Evolutionary conservation across 2,888 invertebrate genomes (phyloP).

Genomic region (Shargacucullia verbasci): DNA sequence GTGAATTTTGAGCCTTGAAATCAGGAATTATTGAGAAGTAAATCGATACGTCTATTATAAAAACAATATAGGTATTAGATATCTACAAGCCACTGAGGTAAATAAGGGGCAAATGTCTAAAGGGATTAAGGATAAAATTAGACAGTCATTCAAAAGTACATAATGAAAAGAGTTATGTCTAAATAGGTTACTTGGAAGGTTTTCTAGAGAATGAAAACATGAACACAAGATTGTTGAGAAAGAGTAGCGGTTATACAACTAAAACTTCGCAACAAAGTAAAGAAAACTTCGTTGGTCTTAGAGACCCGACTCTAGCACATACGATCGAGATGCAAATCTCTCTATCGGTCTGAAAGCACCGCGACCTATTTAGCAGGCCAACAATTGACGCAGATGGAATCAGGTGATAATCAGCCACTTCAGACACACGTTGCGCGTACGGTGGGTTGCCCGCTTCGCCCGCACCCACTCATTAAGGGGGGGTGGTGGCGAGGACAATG

Average conservation of each 20-base stretch:
- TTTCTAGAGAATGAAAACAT: background rate
- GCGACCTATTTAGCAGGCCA: slow-evolving; percentile 52
- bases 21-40: too few species aligned
- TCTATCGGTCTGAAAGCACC: slow-evolving; percentile 8
- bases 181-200: background rate
- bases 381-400: slow-evolving; percentile 75
- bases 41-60: too few species aligned
- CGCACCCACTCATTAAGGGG: slow-evolving; percentile 83
- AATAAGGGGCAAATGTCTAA: too few species aligned
- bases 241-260: background rate
- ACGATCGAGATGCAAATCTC: slow-evolving; percentile 7
- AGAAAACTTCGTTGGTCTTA: background rate
- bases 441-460: slow-evolving; percentile 60
- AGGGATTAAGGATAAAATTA: too few species aligned
- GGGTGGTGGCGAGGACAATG: slow-evolving; percentile 84
- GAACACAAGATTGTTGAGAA: background rate
- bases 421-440: slow-evolving; percentile 75
- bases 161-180: too few species aligned
- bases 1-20: background rate
- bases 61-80: too few species aligned
- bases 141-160: too few species aligned
- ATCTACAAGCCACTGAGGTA: too few species aligned
- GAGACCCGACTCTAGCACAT: background rate
- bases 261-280: background rate
- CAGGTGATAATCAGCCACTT: slow-evolving; percentile 88